phyloP scores from a whole-genome alignment of 1,140 invertebrate genomes.

The Drosophila bifasciata region DNA sequence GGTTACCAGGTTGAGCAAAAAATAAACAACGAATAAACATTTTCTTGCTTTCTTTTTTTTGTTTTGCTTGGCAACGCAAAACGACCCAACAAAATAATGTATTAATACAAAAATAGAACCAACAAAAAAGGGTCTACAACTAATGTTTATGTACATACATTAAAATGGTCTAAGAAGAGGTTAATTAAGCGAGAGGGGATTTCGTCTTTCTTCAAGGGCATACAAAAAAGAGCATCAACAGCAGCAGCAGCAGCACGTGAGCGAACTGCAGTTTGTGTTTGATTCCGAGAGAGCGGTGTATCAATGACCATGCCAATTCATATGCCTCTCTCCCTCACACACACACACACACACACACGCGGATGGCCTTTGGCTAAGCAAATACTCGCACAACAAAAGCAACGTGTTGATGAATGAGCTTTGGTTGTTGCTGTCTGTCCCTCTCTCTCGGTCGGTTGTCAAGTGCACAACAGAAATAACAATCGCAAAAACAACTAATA shows the following conservation, averaged over 20 bases:
- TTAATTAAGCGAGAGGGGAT: too few relatives aligned
- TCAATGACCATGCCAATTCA: conserved; percentile 31
- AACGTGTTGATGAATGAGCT: conserved; percentile 75
- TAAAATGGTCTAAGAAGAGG: conserved; percentile 1
- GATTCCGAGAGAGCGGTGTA: conserved; percentile 23
- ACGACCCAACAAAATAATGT: conserved; percentile 9
- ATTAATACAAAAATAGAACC: conserved; percentile 37
- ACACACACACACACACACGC: neutral
- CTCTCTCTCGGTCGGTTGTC: conserved; percentile 62
- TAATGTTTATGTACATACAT: conserved; percentile 47
- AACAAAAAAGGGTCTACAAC: conserved; percentile 42
- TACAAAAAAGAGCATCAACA: conserved; percentile 39
- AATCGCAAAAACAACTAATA: conserved; percentile 22
- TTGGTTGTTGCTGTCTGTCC: conserved; percentile 43
- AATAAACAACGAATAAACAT: conserved; percentile 46
- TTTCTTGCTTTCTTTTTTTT: conserved; percentile 26
- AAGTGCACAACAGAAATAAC: conserved; percentile 71
- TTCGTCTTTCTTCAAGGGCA: too few relatives aligned
- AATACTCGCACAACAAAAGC: conserved; percentile 43
- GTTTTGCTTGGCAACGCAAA: conserved; percentile 63
- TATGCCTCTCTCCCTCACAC: neutral
- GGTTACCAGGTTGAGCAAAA: conserved; percentile 45
- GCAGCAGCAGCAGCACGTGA: conserved; percentile 52
- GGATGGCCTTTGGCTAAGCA: conserved; percentile 38
- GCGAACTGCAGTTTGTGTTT: neutral